A percentile compares a stretch with the other conserved stretches of the same genome.
phyloP scores from a whole-genome alignment of 2,113 vertebrate species.

The Vimba vimba region DNA sequence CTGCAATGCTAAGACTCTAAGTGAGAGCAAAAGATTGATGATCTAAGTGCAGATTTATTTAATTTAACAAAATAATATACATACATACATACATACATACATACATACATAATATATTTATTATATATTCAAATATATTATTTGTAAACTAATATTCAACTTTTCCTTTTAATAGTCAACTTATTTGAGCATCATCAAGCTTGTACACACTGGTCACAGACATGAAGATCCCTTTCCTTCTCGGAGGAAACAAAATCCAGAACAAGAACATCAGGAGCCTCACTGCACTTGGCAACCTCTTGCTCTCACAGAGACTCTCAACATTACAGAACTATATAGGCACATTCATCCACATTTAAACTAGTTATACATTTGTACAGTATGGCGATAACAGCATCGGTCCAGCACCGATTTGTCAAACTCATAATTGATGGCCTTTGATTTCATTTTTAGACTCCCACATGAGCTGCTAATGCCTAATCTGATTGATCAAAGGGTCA shows the following conservation, averaged over 20 bases:
- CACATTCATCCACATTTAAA: neutral
- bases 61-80: neutral
- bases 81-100: too few species aligned
- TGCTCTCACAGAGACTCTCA: neutral
- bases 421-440: slow-evolving; percentile 59
- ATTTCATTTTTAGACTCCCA: slow-evolving; percentile 46
- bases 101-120: too few species aligned
- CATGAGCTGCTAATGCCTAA: slow-evolving; percentile 34
- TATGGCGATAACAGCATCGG: neutral
- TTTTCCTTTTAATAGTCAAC: too few species aligned
- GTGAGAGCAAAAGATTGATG: neutral
- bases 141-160: too few species aligned
- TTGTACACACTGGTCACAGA: too few species aligned
- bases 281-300: neutral
- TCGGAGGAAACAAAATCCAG: neutral
- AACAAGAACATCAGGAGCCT: neutral
- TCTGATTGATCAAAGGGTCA: slow-evolving; percentile 59
- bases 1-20: neutral
- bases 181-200: too few species aligned
- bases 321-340: neutral
- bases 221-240: too few species aligned
- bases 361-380: neutral
- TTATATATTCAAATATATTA: too few species aligned
- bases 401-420: slow-evolving; percentile 33
- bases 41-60: neutral